Evolutionary conservation across 2,797 vertebrate species (phyloP).

Genomic region (Labroides dimidiatus): DNA sequence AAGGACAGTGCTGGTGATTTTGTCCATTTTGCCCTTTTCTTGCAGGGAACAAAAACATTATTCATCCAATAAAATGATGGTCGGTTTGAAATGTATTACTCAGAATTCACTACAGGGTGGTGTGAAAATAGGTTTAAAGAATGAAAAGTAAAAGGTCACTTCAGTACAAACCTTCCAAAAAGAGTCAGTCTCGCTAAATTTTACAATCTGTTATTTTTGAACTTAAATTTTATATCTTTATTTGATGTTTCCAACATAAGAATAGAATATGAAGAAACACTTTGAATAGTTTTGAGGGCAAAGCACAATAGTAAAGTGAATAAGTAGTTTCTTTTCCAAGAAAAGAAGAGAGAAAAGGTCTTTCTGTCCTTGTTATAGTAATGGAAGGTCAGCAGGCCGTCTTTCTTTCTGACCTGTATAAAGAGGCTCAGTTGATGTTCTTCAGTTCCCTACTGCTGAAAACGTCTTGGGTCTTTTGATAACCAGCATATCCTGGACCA

Average conservation of each 20-base stretch:
- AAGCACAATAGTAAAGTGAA: background rate
- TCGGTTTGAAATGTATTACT: too few species aligned
- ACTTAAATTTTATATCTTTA: background rate
- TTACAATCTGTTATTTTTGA: background rate
- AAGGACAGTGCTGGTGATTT: too few species aligned
- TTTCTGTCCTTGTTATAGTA: too few species aligned
- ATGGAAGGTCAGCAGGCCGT: too few species aligned
- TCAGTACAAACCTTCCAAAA: background rate
- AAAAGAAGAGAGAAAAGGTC: slow-evolving; percentile 8
- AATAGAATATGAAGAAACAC: slow-evolving; percentile 10
- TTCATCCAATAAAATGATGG: background rate
- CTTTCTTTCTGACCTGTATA: too few species aligned
- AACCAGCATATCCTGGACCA: too few species aligned
- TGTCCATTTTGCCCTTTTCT: background rate
- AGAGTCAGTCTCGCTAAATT: background rate
- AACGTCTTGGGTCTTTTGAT: too few species aligned
- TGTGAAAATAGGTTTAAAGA: background rate
- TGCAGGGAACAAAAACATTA: background rate
- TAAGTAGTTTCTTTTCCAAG: slow-evolving; percentile 2
- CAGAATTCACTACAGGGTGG: background rate
- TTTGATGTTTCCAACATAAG: background rate
- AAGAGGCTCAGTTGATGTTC: too few species aligned
- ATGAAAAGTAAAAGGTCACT: background rate
- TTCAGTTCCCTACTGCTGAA: background rate
- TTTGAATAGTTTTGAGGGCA: background rate